Evolutionary conservation across 2,797 vertebrate genomes (phyloP).

Genomic region (Lepilemur septentrionalis): DNA sequence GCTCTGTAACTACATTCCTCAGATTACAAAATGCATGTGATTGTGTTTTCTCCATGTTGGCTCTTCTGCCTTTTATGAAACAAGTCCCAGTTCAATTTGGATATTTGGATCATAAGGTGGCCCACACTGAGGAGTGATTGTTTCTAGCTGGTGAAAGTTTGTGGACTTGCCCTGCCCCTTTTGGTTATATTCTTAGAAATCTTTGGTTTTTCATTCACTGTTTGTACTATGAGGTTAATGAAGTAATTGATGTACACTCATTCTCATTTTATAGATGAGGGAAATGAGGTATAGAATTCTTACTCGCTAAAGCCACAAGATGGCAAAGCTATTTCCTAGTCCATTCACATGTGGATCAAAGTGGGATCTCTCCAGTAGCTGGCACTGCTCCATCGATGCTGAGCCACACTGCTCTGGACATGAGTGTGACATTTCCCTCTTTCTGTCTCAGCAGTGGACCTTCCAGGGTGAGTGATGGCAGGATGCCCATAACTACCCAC

Average conservation of each 20-base stretch:
- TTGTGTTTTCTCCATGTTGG: not conserved
- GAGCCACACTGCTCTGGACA: not conserved
- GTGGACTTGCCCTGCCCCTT: not conserved
- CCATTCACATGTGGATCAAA: not conserved
- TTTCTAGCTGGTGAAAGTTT: not conserved
- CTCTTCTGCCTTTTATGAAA: not conserved
- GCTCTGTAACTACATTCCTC: not conserved
- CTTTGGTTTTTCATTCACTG: not conserved
- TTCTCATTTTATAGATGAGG: not conserved
- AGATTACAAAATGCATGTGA: not conserved
- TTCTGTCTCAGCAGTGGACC: not conserved
- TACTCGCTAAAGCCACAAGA: not conserved
- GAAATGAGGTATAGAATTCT: not conserved
- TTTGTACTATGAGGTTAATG: not conserved
- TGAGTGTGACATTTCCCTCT: not conserved
- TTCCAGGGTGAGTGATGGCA: not conserved
- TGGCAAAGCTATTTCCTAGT: not conserved
- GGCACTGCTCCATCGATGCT: fast-evolving
- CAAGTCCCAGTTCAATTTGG: not conserved
- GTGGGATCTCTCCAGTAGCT: not conserved
- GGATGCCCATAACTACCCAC: not conserved
- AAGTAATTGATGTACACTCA: not conserved
- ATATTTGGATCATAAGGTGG: not conserved
- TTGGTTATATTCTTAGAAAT: not conserved
- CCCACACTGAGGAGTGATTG: not conserved